Base-by-base conservation (phyloP, 2,888 invertebrate species). In the Erebia ligea region DNA sequence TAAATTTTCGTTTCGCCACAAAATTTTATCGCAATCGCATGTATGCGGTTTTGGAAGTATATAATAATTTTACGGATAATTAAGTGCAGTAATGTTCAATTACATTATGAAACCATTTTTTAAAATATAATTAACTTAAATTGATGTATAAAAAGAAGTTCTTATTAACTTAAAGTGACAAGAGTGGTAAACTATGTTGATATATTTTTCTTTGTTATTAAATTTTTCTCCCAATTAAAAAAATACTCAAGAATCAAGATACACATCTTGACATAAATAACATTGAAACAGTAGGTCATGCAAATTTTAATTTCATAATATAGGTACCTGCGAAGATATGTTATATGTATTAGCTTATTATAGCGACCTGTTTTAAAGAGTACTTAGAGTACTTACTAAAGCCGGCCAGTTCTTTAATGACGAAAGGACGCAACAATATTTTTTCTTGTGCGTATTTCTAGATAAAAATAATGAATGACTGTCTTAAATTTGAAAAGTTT, bases 401-500 rank as follows among this genome's bases (percentile, higher is more conserved):
- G n/a, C 2, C 25, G 2, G 25, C 25, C 25, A 3, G 25, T 3
- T 25, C 25, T 34, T 34, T 6, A 52, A 52, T 10, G 19, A 54
- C 19, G 19, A 54, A 54, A 19, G 54, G 19, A 17, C 19, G 45
- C 45, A 45, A 2, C 45, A 45, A 10, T 5, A 21, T 56, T 45
- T 11, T 61, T 45, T 61, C 4, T 0, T 61, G 10, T 19, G 1
- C 10, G 19, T 10, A 54, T 61, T 61, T 61, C 42, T 8, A 45
- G 48, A 62, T 25, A 19, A 62, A 62, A 62, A 48, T 62, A 62
- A 48, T 21, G 25, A 48, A 66, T 21, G 40, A 42, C 19, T 45
- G 66, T n/a, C 42, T 66, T 66, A 54, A 65, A 65, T 66, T 66
- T 66, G 52, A 66, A 56, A 66, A 66, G 56, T 66, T 66, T 66